phyloP scores from a whole-genome alignment of 2,113 vertebrate genomes.

The Nettapus auritus region DNA sequence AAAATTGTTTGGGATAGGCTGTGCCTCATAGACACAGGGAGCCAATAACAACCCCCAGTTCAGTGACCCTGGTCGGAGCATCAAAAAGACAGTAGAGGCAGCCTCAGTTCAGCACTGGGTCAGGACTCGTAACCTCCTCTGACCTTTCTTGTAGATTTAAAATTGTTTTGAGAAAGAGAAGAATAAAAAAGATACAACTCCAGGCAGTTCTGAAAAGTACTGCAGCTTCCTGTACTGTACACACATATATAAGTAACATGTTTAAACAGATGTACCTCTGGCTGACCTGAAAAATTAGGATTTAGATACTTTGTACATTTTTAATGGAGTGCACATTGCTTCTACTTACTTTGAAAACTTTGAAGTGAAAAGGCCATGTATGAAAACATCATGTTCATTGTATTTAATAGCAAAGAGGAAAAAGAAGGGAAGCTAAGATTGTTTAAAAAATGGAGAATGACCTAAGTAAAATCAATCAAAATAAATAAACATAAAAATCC shows the following conservation, averaged over 20 bases:
- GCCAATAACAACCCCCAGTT: constrained; percentile 65
- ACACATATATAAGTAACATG: constrained; percentile 30
- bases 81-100: constrained; percentile 60
- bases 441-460: background rate
- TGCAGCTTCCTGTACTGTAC: constrained; percentile 53
- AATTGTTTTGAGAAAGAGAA: constrained; percentile 81
- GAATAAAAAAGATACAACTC: constrained; percentile 72
- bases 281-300: constrained; percentile 44
- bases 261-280: constrained; percentile 67
- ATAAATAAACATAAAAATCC: background rate
- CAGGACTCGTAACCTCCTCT: constrained; percentile 77
- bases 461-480: background rate
- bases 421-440: background rate
- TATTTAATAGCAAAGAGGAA: background rate
- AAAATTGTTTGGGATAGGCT: constrained; percentile 77
- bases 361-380: background rate
- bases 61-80: constrained; percentile 64
- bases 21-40: constrained; percentile 66
- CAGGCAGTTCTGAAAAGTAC: constrained; percentile 57
- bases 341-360: background rate
- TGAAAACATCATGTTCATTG: background rate
- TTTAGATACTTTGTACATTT: constrained; percentile 36
- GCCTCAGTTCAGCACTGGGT: constrained; percentile 78
- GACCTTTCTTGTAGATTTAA: constrained; percentile 74
- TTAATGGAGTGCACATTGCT: constrained; percentile 42